Base-by-base conservation (phyloP, 2,797 vertebrate species). In the Onychomys torridus region DNA sequence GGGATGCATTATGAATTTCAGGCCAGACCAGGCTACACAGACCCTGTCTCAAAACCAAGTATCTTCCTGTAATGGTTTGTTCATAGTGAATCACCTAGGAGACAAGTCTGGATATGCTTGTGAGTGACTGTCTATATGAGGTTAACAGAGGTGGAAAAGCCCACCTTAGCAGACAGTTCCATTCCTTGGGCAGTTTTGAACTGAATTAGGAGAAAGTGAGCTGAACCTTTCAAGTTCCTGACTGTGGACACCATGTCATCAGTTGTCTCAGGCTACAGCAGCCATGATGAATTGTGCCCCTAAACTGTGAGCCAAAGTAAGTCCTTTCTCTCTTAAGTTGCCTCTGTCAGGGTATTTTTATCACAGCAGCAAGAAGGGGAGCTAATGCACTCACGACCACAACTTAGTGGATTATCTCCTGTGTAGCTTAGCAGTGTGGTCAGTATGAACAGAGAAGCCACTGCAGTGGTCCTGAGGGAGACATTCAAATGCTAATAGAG, bases 361-460 rank as follows among this genome's bases (percentile, higher is more conserved):
- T 86, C 34, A 37, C 23, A 52, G 63, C 65, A 69, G 52, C 3
- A 6, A 52, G 46, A 69, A 69, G 52, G 65, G 34, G 14, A 37
- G 6, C 65, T 69, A 71, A 55, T 27, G 52, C 0, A 34, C 23
- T 32, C 27, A 27, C 11, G 14, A 75, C 0, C 17, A 89, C 69
- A 61, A 75, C 87, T 84, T 92, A 71, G 90, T 89, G 59, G 65
- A 77, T 97, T 94, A 76, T 69, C 84, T 85, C 73, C 32, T 75
- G 61, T 93, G 49, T 34, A 93, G 21, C 11, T 46, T 81, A n/a
- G 63, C 83, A 75, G 87, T 94, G 37, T 93, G 57, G 89, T 93
- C 67, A 49, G 14, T 82, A 75, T 29, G 23, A 79, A 69, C 65
- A 85, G 59, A 90, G 40, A 34, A 91, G 49, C 9, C 82, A 29